A percentile compares a stretch with the other conserved stretches of the same genome.
phyloP scores from a whole-genome alignment of 2,888 invertebrate species.

The Acanthococcus lagerstroemiae region DNA sequence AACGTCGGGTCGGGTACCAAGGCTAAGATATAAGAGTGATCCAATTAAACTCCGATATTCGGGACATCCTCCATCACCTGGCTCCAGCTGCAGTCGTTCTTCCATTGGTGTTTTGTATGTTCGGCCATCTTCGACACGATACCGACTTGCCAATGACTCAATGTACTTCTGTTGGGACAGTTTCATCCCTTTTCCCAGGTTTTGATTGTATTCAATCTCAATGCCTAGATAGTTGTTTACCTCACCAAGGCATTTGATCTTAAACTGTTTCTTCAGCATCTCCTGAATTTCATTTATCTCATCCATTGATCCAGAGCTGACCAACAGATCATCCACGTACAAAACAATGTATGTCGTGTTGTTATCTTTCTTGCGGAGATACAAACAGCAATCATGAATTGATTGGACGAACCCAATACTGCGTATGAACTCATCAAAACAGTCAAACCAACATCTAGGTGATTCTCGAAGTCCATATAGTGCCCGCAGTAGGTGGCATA shows the following conservation, averaged over 20 bases:
- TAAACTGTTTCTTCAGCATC: background rate
- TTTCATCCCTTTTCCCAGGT: background rate
- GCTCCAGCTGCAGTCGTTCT: background rate
- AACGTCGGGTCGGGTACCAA: background rate
- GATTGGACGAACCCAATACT: background rate
- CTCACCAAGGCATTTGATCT: background rate
- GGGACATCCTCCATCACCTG: too few species aligned
- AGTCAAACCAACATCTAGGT: background rate
- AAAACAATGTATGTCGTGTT: background rate
- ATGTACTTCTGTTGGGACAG: background rate
- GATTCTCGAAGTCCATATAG: slow-evolving; percentile 3
- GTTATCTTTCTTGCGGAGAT: background rate
- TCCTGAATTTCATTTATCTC: background rate
- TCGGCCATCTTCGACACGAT: too few species aligned
- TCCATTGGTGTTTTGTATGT: background rate
- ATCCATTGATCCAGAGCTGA: background rate
- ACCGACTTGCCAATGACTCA: too few species aligned
- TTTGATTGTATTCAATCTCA: background rate
- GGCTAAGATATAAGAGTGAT: background rate
- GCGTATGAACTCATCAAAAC: background rate
- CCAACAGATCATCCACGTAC: background rate
- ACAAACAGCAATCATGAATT: background rate
- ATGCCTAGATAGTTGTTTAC: slow-evolving; percentile 4
- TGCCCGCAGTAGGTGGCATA: background rate
- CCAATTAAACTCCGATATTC: slow-evolving; percentile 4